Evolutionary conservation across 2,888 invertebrate species (phyloP).

Genomic region (Malacosoma neustria): DNA sequence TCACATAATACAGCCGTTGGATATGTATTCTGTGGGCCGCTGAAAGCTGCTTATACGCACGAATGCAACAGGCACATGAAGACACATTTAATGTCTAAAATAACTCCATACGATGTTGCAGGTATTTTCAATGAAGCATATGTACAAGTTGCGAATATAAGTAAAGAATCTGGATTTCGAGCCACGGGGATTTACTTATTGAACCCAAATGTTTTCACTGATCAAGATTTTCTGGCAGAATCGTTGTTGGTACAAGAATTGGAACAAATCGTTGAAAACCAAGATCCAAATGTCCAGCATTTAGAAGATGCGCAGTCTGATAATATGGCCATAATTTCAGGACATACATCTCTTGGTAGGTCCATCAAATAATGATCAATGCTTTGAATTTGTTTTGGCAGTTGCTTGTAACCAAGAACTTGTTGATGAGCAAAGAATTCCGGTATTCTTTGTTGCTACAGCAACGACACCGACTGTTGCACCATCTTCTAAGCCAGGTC

Average conservation of each 20-base stretch:
- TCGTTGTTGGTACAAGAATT: conserved; percentile 3
- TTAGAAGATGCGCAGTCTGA: too few relatives aligned
- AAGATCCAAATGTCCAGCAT: too few relatives aligned
- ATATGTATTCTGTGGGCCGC: conserved; percentile 16
- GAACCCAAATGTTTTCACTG: conserved; percentile 18
- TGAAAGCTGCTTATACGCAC: conserved; percentile 17
- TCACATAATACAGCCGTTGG: too few relatives aligned
- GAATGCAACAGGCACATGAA: conserved; percentile 18
- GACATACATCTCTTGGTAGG: too few relatives aligned
- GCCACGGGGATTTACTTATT: conserved; percentile 26
- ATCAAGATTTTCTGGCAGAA: conserved; percentile 17
- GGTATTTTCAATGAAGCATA: conserved; percentile 19
- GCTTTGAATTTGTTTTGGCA: too few relatives aligned
- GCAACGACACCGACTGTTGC: conserved; percentile 6
- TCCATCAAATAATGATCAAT: too few relatives aligned
- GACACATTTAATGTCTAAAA: conserved; percentile 15
- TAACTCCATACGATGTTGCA: conserved; percentile 18
- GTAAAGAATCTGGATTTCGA: conserved; percentile 23
- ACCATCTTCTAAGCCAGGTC: conserved; percentile 10
- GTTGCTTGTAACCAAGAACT: background rate
- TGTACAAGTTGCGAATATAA: conserved; percentile 4
- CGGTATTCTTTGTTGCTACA: conserved; percentile 13
- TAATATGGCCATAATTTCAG: too few relatives aligned
- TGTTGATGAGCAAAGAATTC: background rate
- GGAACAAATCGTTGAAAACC: too few relatives aligned